phyloP scores from a whole-genome alignment of 2,888 invertebrate genomes.

The Polia nebulosa region DNA sequence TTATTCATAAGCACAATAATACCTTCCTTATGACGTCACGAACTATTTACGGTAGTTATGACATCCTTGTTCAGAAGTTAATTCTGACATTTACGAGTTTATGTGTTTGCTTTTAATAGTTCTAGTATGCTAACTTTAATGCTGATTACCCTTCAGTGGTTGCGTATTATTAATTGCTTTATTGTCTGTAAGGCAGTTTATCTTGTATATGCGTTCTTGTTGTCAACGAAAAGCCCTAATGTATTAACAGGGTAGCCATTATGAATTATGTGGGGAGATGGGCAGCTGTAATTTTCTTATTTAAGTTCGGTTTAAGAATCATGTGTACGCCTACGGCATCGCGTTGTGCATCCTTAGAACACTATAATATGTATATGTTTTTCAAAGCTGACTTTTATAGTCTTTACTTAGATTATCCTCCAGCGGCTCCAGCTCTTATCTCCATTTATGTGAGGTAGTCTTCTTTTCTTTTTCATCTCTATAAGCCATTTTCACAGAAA shows the following conservation, averaged over 20 bases:
- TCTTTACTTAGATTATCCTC: neutral
- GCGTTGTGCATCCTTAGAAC: neutral
- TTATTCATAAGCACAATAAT: neutral
- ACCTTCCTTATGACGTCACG: slow-evolving; percentile 9
- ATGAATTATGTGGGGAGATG: neutral
- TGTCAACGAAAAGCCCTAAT: slow-evolving; percentile 43
- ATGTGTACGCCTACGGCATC: neutral
- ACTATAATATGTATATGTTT: neutral
- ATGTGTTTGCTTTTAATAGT: slow-evolving; percentile 48
- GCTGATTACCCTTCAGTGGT: slow-evolving; percentile 50
- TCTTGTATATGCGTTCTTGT: slow-evolving; percentile 47
- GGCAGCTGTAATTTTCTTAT: slow-evolving; percentile 7
- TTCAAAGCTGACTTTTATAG: neutral
- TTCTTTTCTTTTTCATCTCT: neutral
- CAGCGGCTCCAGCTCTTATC: neutral
- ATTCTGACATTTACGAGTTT: slow-evolving; percentile 45
- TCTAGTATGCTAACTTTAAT: slow-evolving; percentile 53
- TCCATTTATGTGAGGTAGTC: neutral
- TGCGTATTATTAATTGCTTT: slow-evolving; percentile 53
- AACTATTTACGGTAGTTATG: slow-evolving; percentile 12
- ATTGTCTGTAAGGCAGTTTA: slow-evolving; percentile 45
- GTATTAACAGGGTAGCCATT: slow-evolving; percentile 12
- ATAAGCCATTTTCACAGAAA: neutral
- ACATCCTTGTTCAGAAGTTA: slow-evolving; percentile 46
- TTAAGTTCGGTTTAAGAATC: neutral